These are phyloP conservation scores for Gobius niger DNA, from an alignment of 2,113 vertebrate species.

Conservation along the genomic window DNA sequence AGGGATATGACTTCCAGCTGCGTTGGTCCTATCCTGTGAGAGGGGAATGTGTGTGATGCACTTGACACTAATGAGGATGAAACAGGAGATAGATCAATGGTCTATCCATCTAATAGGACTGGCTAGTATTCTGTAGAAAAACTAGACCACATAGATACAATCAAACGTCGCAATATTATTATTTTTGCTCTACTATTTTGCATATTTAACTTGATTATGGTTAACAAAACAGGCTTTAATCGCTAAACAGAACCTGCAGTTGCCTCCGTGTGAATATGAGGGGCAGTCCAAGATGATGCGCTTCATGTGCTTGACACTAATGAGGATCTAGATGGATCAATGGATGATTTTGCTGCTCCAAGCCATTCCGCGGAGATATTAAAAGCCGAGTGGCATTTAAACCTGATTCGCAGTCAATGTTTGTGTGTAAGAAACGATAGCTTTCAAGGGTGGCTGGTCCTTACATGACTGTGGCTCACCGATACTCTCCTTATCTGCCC, in stretches of 20 bases:
- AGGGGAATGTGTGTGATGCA: not conserved
- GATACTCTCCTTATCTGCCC: slow-evolving; percentile 43
- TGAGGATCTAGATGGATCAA: slow-evolving; percentile 25
- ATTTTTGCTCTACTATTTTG: not conserved
- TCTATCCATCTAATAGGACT: no score
- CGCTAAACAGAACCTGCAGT: not conserved
- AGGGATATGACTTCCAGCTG: slow-evolving; percentile 40
- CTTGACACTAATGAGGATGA: not conserved
- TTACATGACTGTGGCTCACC: slow-evolving; percentile 36
- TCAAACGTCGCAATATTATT: no score
- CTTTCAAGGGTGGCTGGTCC: slow-evolving; percentile 30
- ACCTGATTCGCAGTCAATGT: not conserved
- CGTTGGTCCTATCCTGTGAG: not conserved
- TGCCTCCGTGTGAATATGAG: not conserved
- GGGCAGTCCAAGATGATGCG: slow-evolving; percentile 21
- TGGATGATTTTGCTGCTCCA: slow-evolving; percentile 10
- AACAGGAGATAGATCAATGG: not conserved
- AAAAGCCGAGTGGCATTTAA: slow-evolving; percentile 5
- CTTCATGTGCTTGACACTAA: slow-evolving; percentile 27
- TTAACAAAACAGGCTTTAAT: not conserved
- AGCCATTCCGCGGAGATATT: slow-evolving; percentile 7
- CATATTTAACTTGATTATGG: not conserved
- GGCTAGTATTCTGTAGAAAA: no score
- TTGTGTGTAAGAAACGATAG: slow-evolving; percentile 1
- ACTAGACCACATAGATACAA: no score